Conservation (phyloP, 2,797 vertebrate genomes). For the Pangasius macronema region DNA sequence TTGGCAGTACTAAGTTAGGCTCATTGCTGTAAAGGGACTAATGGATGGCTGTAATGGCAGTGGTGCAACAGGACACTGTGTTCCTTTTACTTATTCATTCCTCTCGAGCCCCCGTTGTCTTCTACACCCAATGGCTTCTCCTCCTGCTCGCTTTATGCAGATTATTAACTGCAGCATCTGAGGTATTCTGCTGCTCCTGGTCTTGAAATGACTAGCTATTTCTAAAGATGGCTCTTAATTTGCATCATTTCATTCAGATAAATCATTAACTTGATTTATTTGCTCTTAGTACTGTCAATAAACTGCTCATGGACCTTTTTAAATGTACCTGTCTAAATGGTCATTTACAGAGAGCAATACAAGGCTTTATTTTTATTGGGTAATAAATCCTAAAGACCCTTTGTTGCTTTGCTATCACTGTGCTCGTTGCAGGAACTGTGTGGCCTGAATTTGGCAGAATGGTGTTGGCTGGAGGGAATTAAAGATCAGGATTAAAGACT, state of each 20-base stretch:
- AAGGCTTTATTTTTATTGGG: constrained; percentile 53
- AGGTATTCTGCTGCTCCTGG: constrained; percentile 16
- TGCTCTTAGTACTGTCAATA: background rate
- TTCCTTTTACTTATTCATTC: constrained; percentile 72
- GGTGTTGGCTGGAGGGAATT: constrained; percentile 62
- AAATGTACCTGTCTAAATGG: background rate
- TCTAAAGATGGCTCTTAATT: background rate
- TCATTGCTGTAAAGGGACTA: constrained; percentile 53
- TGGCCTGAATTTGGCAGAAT: constrained; percentile 60
- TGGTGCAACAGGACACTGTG: constrained; percentile 62
- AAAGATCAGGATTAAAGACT: constrained; percentile 74
- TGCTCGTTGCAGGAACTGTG: constrained; percentile 65
- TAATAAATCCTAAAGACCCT: constrained; percentile 59
- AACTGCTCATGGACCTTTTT: background rate
- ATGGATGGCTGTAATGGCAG: constrained; percentile 61
- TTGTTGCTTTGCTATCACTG: constrained; percentile 57
- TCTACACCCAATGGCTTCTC: constrained; percentile 33
- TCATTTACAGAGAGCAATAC: constrained; percentile 24
- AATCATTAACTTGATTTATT: background rate
- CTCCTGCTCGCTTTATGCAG: constrained; percentile 24
- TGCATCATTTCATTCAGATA: background rate
- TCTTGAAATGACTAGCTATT: background rate
- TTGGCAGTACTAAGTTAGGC: constrained; percentile 42
- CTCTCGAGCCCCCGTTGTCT: constrained; percentile 36
- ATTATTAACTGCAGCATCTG: constrained; percentile 36